Conservation (phyloP, 2,888 invertebrate species). For the Vesta saturnalis region DNA sequence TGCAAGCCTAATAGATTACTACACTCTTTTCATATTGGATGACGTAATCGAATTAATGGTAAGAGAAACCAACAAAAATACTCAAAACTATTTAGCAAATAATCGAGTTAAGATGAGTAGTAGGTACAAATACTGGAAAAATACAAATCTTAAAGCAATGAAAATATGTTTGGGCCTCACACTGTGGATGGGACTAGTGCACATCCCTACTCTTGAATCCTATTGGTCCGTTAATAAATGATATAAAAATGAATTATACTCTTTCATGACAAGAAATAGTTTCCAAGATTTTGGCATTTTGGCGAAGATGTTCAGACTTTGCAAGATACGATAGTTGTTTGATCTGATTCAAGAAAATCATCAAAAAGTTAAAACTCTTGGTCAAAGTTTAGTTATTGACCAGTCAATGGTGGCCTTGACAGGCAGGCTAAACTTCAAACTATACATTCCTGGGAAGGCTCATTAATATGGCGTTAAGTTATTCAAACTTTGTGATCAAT, state of each 20-base stretch:
- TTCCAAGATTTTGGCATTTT: background rate
- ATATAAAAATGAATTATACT: too few species aligned
- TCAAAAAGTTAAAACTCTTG: too few species aligned
- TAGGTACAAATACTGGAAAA: background rate
- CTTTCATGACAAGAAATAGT: background rate
- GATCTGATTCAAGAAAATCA: too few species aligned
- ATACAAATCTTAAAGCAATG: background rate
- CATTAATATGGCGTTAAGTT: background rate
- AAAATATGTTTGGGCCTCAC: background rate
- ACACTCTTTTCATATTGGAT: background rate
- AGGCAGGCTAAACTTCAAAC: background rate
- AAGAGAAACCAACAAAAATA: background rate
- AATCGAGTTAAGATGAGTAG: background rate
- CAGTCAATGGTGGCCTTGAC: background rate
- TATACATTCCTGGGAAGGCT: background rate
- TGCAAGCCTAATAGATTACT: background rate
- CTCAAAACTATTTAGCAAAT: background rate
- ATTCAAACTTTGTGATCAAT: too few species aligned
- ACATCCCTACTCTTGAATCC: background rate
- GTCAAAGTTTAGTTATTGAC: too few species aligned
- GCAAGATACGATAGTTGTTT: too few species aligned
- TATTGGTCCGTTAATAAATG: background rate
- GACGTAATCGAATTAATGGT: background rate
- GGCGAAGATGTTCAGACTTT: background rate
- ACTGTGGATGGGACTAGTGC: background rate